Conservation (phyloP, 2,113 vertebrate species). For the Nettapus auritus region DNA sequence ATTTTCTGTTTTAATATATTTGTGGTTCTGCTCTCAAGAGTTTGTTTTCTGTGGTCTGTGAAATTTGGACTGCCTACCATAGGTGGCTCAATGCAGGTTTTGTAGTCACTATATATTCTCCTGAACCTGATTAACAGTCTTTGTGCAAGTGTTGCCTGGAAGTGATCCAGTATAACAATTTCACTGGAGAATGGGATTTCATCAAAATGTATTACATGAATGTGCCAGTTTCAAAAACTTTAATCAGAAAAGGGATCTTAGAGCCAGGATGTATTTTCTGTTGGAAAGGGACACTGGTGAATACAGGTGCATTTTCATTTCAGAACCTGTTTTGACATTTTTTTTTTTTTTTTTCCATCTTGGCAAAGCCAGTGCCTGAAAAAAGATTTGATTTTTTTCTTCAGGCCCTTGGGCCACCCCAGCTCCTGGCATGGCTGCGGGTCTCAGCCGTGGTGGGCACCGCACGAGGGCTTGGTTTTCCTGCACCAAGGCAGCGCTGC, state of each 20-base stretch:
- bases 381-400: neutral
- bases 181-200: conserved; percentile 49
- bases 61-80: neutral
- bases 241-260: conserved; percentile 45
- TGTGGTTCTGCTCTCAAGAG: conserved; percentile 30
- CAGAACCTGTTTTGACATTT: neutral
- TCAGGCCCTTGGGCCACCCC: neutral
- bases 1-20: neutral
- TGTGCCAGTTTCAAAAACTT: conserved; percentile 44
- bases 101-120: conserved; percentile 15
- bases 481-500: neutral
- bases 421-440: fast-evolving
- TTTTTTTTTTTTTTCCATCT: neutral
- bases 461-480: fast-evolving
- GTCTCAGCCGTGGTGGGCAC: fast-evolving
- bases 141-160: conserved; percentile 9
- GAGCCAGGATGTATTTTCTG: conserved; percentile 13
- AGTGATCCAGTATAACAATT: conserved; percentile 41
- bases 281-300: neutral
- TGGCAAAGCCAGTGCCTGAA: neutral
- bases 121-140: conserved; percentile 46
- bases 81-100: conserved; percentile 20
- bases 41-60: conserved; percentile 29
- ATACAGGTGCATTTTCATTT: neutral
- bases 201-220: conserved; percentile 47